Evolutionary conservation across 2,113 vertebrate genomes (phyloP).

Genomic region (Sarotherodon lohbergeri): DNA sequence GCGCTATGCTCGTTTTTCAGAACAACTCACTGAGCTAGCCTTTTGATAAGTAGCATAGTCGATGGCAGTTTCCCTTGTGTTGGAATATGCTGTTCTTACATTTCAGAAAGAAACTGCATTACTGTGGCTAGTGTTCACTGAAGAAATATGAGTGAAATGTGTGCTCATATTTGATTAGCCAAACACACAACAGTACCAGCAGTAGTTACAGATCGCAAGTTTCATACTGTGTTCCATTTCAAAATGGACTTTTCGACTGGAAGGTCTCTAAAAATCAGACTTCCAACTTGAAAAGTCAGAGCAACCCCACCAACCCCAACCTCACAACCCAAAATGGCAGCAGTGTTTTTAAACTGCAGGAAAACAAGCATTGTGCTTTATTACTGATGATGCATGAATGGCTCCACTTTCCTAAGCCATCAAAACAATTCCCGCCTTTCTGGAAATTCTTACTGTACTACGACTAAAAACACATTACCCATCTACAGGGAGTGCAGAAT

Average conservation of each 20-base stretch:
- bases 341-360: neutral
- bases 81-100: neutral
- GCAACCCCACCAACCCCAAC: neutral
- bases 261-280: neutral
- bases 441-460: neutral
- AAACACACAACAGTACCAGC: neutral
- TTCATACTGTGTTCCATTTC: neutral
- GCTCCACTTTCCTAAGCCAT: neutral
- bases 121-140: neutral
- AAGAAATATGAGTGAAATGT: fast-evolving
- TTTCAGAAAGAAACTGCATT: neutral
- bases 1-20: neutral
- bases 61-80: neutral
- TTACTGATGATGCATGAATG: neutral
- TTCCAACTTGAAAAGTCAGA: neutral
- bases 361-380: fast-evolving
- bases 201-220: neutral
- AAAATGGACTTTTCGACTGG: fast-evolving
- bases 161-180: neutral
- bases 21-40: neutral
- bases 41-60: neutral
- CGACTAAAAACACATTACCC: neutral
- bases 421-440: neutral
- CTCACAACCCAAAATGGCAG: neutral
- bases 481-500: neutral